A percentile compares a stretch with the other conserved stretches of the same genome.
Conservation (phyloP, 2,888 invertebrate species). For the Dilophus febrilis region DNA sequence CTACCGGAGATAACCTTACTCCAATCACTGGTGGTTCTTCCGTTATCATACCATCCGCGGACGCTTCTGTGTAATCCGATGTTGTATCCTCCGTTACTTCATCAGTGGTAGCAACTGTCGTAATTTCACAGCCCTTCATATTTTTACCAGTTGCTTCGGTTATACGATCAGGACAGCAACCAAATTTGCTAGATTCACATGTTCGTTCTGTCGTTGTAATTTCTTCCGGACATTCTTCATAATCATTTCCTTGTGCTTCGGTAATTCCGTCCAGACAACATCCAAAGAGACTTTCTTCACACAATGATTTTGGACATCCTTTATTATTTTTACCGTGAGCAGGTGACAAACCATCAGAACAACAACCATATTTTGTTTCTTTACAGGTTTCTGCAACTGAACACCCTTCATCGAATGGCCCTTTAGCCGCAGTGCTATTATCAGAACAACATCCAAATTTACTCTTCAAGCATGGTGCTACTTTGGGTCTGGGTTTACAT, state of each 20-base stretch:
- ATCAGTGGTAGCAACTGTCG: slow-evolving; percentile 13
- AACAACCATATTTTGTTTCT: slow-evolving; percentile 63
- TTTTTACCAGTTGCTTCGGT: slow-evolving; percentile 43
- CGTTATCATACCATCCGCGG: slow-evolving; percentile 18
- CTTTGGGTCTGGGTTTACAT: slow-evolving; percentile 42
- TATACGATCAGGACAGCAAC: slow-evolving; percentile 55
- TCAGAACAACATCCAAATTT: slow-evolving; percentile 77
- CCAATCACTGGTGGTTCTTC: slow-evolving; percentile 1
- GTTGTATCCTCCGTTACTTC: slow-evolving; percentile 1
- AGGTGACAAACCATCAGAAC: slow-evolving; percentile 64
- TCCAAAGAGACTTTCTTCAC: slow-evolving; percentile 65
- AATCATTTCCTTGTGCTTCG: slow-evolving; percentile 52
- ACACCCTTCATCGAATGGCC: slow-evolving; percentile 70
- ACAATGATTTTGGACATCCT: slow-evolving; percentile 61
- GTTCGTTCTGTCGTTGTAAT: slow-evolving; percentile 47
- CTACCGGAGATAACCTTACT: neutral
- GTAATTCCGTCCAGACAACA: slow-evolving; percentile 71
- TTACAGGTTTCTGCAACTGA: slow-evolving; percentile 54
- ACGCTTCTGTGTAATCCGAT: slow-evolving; percentile 5
- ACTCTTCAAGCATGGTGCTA: slow-evolving; percentile 39
- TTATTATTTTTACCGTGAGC: slow-evolving; percentile 48
- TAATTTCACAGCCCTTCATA: slow-evolving; percentile 19
- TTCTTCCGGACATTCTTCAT: slow-evolving; percentile 57
- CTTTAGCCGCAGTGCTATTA: slow-evolving; percentile 53
- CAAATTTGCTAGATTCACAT: slow-evolving; percentile 22